Conservation (phyloP, 2,113 vertebrate genomes). For the Cephalopterus ornatus region DNA sequence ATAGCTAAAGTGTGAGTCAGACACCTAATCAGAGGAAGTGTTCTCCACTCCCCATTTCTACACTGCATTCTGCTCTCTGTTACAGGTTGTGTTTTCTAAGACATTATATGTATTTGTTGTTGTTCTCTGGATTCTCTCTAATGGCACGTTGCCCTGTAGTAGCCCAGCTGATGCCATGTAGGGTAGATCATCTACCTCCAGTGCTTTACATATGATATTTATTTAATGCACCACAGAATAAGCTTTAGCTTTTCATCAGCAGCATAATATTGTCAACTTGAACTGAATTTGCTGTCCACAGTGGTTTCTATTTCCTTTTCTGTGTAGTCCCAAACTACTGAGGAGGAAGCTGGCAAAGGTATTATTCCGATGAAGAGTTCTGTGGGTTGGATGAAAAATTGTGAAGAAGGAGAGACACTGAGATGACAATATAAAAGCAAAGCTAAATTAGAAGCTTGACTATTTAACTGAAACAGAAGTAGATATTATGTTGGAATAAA, state of each 20-base stretch:
- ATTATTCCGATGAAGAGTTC: not conserved
- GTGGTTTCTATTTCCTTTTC: not conserved
- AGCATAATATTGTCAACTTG: not conserved
- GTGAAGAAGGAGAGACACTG: not conserved
- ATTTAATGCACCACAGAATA: not conserved
- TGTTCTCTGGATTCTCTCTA: not conserved
- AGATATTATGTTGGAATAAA: not conserved
- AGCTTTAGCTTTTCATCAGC: not conserved
- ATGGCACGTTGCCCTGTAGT: not conserved
- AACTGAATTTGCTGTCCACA: not conserved
- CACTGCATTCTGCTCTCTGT: not conserved
- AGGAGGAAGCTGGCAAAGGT: not conserved
- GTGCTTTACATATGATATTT: not conserved
- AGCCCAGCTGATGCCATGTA: not conserved
- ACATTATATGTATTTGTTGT: not conserved
- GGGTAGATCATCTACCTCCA: not conserved
- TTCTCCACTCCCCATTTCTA: not conserved
- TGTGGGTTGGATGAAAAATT: not conserved
- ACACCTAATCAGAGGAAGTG: not conserved
- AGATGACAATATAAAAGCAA: conserved; percentile 13
- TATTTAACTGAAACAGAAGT: not conserved
- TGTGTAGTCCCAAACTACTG: not conserved
- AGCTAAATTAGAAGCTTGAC: conserved; percentile 3
- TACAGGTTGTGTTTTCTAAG: not conserved
- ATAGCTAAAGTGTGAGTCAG: not conserved